Percentiles rank a stretch among this genome's conserved stretches.
These are phyloP conservation scores for Cephalopachus bancanus DNA, from an alignment of 2,797 vertebrate species.

Conservation along the genomic window DNA sequence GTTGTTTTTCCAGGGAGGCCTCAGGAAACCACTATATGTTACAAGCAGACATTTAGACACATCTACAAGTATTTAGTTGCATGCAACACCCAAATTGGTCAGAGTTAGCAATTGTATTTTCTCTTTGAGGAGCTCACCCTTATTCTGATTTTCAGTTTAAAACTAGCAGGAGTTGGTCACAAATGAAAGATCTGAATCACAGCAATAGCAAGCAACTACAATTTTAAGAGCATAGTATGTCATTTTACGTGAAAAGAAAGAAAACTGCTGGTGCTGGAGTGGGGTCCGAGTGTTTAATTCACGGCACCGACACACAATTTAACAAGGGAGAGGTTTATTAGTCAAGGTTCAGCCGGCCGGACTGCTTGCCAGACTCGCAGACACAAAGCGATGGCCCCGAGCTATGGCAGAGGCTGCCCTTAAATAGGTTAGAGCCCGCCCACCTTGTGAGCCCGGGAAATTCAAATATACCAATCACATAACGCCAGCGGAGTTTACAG, in stretches of 20 bases:
- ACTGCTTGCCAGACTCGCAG: no score
- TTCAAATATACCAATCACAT: no score
- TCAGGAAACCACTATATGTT: not conserved
- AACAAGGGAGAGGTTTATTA: no score
- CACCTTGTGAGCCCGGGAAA: no score
- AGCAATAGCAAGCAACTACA: not conserved
- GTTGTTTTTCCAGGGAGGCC: not conserved
- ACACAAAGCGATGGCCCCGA: no score
- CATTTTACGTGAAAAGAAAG: not conserved
- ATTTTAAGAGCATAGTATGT: not conserved
- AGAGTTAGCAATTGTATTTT: not conserved
- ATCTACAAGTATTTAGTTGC: not conserved
- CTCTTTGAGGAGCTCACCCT: not conserved
- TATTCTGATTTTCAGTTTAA: not conserved
- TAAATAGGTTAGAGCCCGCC: no score
- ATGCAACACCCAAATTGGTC: not conserved
- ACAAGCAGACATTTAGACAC: not conserved
- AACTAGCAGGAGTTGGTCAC: not conserved
- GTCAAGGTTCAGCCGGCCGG: no score
- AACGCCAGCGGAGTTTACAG: no score
- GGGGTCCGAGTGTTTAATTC: no score
- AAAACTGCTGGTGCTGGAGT: no score
- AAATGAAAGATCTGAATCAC: not conserved
- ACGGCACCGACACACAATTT: no score
- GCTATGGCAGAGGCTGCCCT: no score